Evolutionary conservation across 2,797 vertebrate genomes (phyloP).

Genomic region (Momotus momota): DNA sequence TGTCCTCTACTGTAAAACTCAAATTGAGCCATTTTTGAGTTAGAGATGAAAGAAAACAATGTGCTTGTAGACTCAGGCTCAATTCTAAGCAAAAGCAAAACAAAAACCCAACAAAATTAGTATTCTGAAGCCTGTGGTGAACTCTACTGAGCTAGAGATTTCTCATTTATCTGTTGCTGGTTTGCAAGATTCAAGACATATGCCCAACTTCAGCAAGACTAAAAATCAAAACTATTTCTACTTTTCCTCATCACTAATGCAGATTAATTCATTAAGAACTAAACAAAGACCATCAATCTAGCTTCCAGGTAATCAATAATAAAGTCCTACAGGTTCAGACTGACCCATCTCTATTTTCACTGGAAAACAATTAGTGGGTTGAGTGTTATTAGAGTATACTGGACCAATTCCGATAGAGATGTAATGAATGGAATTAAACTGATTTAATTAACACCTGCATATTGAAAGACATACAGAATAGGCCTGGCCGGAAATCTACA

Average conservation of each 20-base stretch:
- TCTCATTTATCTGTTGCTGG: neutral
- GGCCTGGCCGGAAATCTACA: neutral
- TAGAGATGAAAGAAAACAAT: neutral
- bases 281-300: slow-evolving; percentile 56
- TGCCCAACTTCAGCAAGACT: neutral
- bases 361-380: slow-evolving; percentile 24
- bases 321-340: slow-evolving; percentile 10
- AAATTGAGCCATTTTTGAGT: neutral
- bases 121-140: neutral
- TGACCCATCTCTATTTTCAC: slow-evolving; percentile 31
- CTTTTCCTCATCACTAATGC: slow-evolving; percentile 30
- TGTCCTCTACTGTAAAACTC: neutral
- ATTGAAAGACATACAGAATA: neutral
- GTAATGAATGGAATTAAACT: slow-evolving; percentile 40
- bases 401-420: neutral
- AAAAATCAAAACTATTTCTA: slow-evolving; percentile 47
- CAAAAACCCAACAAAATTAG: neutral
- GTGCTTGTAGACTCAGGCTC: neutral
- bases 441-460: slow-evolving; percentile 40
- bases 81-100: neutral
- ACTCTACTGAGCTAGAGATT: neutral
- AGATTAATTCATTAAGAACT: slow-evolving; percentile 56
- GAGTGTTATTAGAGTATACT: slow-evolving; percentile 16
- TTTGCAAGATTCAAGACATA: neutral
- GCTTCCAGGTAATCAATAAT: slow-evolving; percentile 43